phyloP scores from a whole-genome alignment of 1,140 invertebrate genomes.

The Drosophila lacteicornis region DNA sequence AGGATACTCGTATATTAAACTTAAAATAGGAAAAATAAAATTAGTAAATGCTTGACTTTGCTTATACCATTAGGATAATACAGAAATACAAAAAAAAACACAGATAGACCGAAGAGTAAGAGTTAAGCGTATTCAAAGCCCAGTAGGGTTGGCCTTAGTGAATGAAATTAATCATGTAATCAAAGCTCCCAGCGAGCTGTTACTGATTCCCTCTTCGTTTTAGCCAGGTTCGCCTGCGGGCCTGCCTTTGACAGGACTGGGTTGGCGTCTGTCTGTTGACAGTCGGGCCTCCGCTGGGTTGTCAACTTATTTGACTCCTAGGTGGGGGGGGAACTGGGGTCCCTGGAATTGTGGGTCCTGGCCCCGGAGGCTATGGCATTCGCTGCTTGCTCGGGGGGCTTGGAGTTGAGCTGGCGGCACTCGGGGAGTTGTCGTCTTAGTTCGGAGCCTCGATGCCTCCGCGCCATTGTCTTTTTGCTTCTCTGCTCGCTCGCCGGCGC shows the following conservation, averaged over 20 bases:
- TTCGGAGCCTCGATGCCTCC: slow-evolving; percentile 35
- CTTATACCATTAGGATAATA: no score
- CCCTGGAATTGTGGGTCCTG: not conserved
- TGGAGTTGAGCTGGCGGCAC: slow-evolving; percentile 54
- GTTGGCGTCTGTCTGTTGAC: slow-evolving; percentile 58
- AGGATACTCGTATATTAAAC: not conserved
- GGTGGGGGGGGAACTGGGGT: not conserved
- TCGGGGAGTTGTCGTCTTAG: slow-evolving; percentile 65
- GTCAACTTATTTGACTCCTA: slow-evolving; percentile 71
- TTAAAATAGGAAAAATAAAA: no score
- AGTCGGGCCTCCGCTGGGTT: slow-evolving; percentile 53
- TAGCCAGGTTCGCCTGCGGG: slow-evolving; percentile 31
- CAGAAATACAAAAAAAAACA: no score
- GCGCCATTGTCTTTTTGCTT: slow-evolving; percentile 48
- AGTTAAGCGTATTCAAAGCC: slow-evolving; percentile 11
- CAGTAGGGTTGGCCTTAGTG: slow-evolving; percentile 3
- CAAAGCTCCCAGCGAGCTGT: slow-evolving; percentile 32
- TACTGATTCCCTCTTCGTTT: slow-evolving; percentile 19
- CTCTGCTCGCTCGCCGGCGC: slow-evolving; percentile 32
- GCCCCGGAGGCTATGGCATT: not conserved
- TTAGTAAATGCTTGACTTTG: no score
- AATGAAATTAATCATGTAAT: slow-evolving; percentile 48
- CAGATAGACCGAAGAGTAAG: not conserved
- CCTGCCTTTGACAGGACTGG: slow-evolving; percentile 37
- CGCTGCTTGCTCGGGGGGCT: slow-evolving; percentile 19